phyloP scores from a whole-genome alignment of 2,797 vertebrate genomes.

The Pelodytes ibericus region DNA sequence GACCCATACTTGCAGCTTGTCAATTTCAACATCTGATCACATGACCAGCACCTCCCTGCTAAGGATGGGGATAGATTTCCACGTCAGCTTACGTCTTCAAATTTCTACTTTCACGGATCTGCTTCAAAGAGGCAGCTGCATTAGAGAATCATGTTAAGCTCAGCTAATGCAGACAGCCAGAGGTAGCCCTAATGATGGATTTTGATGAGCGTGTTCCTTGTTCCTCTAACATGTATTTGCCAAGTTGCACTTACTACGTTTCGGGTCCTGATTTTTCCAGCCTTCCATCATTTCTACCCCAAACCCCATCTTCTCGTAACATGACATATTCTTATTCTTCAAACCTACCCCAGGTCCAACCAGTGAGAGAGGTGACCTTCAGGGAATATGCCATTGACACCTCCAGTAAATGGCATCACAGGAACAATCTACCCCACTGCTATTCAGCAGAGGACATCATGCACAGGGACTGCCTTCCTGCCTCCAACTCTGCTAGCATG shows the following conservation, averaged over 20 bases:
- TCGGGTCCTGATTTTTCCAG: slow-evolving; percentile 96
- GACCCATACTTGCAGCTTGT: slow-evolving; percentile 81
- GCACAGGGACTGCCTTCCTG: slow-evolving; percentile 93
- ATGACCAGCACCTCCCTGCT: slow-evolving; percentile 97
- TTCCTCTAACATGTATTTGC: slow-evolving; percentile 98
- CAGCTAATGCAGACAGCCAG: slow-evolving; percentile 84
- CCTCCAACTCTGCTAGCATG: slow-evolving; percentile 79
- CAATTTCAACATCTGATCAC: slow-evolving; percentile 98
- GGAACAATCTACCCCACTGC: slow-evolving; percentile 91
- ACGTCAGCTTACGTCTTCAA: slow-evolving; percentile 99
- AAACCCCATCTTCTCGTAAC: slow-evolving; percentile 95
- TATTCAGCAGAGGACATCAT: slow-evolving; percentile 91
- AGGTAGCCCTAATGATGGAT: slow-evolving; percentile 95
- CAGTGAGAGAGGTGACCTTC: slow-evolving; percentile 97
- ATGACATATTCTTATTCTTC: slow-evolving; percentile 96
- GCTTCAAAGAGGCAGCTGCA: slow-evolving; percentile 96
- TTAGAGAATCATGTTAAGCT: slow-evolving; percentile 94
- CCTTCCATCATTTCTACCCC: slow-evolving; percentile 96
- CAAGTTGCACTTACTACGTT: slow-evolving; percentile 99
- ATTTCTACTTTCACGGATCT: slow-evolving; percentile 93
- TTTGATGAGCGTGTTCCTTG: slow-evolving; percentile 98
- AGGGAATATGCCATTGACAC: slow-evolving; percentile 97
- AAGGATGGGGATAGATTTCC: slow-evolving; percentile 98
- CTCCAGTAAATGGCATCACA: slow-evolving; percentile 95
- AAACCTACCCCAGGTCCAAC: slow-evolving; percentile 95